Evolutionary conservation across 2,797 vertebrate species (phyloP).

Genomic region (Peromyscus melanophrys): DNA sequence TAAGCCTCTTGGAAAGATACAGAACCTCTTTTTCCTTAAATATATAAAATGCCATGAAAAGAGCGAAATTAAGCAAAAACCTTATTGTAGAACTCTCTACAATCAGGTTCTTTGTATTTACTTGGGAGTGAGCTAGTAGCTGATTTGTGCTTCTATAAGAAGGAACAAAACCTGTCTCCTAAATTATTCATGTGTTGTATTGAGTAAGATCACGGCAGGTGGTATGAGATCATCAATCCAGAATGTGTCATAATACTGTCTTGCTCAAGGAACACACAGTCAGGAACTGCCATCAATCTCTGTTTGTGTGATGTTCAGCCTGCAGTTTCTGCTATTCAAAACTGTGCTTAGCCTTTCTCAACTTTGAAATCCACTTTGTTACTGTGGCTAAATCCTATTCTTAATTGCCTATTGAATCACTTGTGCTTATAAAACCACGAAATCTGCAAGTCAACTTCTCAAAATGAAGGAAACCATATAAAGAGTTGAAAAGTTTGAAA

Average conservation of each 20-base stretch:
- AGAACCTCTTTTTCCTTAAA: neutral
- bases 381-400: slow-evolving; percentile 67
- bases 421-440: neutral
- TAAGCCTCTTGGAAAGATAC: neutral
- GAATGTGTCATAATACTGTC: slow-evolving; percentile 8
- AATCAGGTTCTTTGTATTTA: neutral
- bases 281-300: slow-evolving; percentile 76
- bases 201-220: slow-evolving; percentile 62
- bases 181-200: slow-evolving; percentile 65
- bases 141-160: neutral
- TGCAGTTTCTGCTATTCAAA: slow-evolving; percentile 65
- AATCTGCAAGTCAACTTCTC: neutral
- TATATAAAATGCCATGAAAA: neutral
- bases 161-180: slow-evolving; percentile 53
- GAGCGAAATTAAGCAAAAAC: neutral
- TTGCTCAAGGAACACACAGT: slow-evolving; percentile 50
- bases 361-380: slow-evolving; percentile 72
- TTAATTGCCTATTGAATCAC: slow-evolving; percentile 49
- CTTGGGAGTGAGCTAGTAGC: neutral
- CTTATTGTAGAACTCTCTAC: neutral
- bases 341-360: slow-evolving; percentile 68
- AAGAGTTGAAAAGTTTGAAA: neutral
- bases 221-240: slow-evolving; percentile 76
- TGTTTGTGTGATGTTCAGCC: slow-evolving; percentile 70
- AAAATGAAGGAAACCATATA: neutral